phyloP scores from a whole-genome alignment of 2,113 vertebrate genomes.

The Bungarus multicinctus region DNA sequence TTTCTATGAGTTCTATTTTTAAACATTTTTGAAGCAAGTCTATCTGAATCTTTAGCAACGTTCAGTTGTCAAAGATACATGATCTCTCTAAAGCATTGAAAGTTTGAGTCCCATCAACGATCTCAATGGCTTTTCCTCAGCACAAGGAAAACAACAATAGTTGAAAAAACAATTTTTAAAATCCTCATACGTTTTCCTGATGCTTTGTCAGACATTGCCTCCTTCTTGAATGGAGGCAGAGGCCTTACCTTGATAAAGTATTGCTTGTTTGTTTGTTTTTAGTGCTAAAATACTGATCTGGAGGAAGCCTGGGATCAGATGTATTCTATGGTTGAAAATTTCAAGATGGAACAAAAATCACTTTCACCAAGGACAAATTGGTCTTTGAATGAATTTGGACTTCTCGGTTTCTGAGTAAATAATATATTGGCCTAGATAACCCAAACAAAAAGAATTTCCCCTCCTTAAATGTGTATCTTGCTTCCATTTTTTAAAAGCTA shows the following conservation, averaged over 20 bases:
- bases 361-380: neutral
- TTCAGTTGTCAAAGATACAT: neutral
- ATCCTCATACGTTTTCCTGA: neutral
- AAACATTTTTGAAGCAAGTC: neutral
- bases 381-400: neutral
- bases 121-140: neutral
- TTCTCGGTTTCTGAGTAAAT: neutral
- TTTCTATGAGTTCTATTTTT: neutral
- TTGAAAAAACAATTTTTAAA: neutral
- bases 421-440: neutral
- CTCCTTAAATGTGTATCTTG: neutral
- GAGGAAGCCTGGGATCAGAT: neutral
- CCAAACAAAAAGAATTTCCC: neutral
- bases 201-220: slow-evolving; percentile 28
- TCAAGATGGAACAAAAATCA: slow-evolving; percentile 13
- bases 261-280: slow-evolving; percentile 8
- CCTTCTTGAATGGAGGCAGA: slow-evolving; percentile 29
- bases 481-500: neutral
- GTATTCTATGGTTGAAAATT: neutral
- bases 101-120: neutral
- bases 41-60: neutral
- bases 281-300: neutral
- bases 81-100: neutral
- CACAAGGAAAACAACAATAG: neutral
- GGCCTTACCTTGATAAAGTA: slow-evolving; percentile 1